Base-by-base conservation (phyloP, 1,140 invertebrate genomes). In the Sinonovacula constricta region DNA sequence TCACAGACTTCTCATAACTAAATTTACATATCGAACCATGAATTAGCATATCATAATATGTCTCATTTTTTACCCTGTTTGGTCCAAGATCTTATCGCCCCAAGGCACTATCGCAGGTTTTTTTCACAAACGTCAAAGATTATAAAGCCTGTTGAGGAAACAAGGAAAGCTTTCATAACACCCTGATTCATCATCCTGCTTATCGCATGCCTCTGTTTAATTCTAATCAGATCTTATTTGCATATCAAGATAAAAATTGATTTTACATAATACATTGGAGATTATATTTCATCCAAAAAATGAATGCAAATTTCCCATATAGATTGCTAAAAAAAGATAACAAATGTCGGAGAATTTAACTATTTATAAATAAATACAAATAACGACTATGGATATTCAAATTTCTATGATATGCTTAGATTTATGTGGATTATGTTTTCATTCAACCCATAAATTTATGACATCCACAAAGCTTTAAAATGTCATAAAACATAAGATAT, bases 41-140 rank as follows among this genome's bases (percentile, higher is more conserved):
- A 69, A 78, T 69, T 78, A 69, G 75, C 75, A 78, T 78, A 78
- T 78, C 75, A 34, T 62, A 69, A 78, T 63, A 78, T 63, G 66
- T 63, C 65, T 69, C 75, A 78, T 78, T 70, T 78, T 78, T 70
- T 63, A 78, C 28, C 49, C 54, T 15, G 56, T 39, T 54, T 62
- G 68, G 70, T 28, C 10, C 39, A 45, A 78, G 56, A 60, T 60
- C 53, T 60, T 69, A 77, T 69, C 65, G 15, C 5, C 10, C 10
- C 18, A 28, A 36, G 72, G 67, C 63, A 66, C 63, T 76, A 76
- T 76, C 72, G 31, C 30, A 18, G 45, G 59, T 14, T 57, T 67
- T 36, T 76, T 56, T 33, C 31, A 36, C 34, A 18, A 75, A 67
- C 34, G 51, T 33, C 51, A 54, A 51, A 54, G 62, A 76, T 66